Percentiles rank a stretch among this genome's conserved stretches.
phyloP scores from a whole-genome alignment of 1,140 invertebrate genomes.

The Grapholita molesta region DNA sequence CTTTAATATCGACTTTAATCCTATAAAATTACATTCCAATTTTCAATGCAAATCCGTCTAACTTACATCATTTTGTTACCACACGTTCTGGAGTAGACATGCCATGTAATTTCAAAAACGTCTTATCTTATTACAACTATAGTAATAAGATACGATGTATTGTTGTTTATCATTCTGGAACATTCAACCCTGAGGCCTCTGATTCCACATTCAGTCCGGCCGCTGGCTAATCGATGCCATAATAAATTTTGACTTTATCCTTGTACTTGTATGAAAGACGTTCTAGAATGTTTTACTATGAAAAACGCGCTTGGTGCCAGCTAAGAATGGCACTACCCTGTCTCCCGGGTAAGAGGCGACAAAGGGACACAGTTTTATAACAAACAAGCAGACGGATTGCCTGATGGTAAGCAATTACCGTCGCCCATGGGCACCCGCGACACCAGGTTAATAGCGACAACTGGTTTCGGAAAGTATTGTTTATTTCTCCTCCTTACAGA shows the following conservation, averaged over 20 bases:
- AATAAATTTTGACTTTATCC: background rate
- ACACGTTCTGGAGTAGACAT: background rate
- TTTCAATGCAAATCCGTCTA: background rate
- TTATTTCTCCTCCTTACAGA: too few species aligned
- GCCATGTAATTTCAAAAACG: background rate
- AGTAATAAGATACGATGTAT: background rate
- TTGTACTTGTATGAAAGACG: background rate
- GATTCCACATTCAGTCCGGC: background rate
- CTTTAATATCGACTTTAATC: background rate
- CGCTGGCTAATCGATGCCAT: background rate
- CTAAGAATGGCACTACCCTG: too few species aligned
- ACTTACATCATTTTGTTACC: background rate
- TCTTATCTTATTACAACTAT: background rate
- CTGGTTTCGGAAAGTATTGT: too few species aligned
- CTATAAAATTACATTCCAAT: background rate
- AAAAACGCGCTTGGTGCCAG: too few species aligned
- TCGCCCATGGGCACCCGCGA: too few species aligned
- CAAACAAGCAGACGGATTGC: too few species aligned
- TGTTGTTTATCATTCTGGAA: background rate
- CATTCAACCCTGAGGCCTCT: background rate
- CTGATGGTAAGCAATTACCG: too few species aligned
- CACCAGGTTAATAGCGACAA: too few species aligned
- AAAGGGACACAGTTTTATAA: too few species aligned
- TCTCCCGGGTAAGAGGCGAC: too few species aligned
- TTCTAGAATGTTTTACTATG: background rate